Conservation (phyloP, 2,888 invertebrate species). For the Phaonia tiefii region DNA sequence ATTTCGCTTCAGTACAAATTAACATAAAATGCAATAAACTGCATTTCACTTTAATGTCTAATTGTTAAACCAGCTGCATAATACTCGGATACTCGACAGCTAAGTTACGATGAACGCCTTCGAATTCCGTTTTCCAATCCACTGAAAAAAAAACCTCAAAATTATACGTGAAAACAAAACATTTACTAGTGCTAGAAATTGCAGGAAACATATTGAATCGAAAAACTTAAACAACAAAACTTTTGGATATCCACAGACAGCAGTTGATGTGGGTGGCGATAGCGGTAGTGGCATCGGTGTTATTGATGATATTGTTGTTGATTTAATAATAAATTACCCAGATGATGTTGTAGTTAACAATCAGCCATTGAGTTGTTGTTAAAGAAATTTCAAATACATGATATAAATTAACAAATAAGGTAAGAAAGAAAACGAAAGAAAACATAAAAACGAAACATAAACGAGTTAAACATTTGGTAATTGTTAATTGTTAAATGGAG, state of each 20-base stretch:
- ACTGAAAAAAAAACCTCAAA: neutral
- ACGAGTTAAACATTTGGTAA: constrained; percentile 49
- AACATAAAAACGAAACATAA: neutral
- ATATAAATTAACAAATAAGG: constrained; percentile 54
- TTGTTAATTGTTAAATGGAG: constrained; percentile 56
- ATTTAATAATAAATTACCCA: constrained; percentile 6
- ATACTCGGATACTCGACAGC: neutral
- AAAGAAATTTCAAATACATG: constrained; percentile 54
- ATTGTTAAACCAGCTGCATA: constrained; percentile 41
- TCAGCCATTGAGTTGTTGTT: no score
- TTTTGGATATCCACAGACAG: constrained; percentile 47
- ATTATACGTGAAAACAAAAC: constrained; percentile 5
- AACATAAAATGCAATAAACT: constrained; percentile 19
- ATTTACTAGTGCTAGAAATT: constrained; percentile 39
- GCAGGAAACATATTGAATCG: constrained; percentile 46
- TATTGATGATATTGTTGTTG: no score
- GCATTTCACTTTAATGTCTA: constrained; percentile 41
- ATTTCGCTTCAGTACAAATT: no score
- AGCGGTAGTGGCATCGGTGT: neutral
- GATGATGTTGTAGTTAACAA: constrained; percentile 4
- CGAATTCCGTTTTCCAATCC: constrained; percentile 3
- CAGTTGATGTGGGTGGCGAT: constrained; percentile 11
- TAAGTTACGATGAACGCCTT: constrained; percentile 14
- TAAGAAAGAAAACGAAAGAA: neutral
- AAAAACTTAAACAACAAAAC: constrained; percentile 28